These are phyloP conservation scores for Isurus oxyrinchus DNA, from an alignment of 2,113 vertebrate genomes.

Conservation along the genomic window DNA sequence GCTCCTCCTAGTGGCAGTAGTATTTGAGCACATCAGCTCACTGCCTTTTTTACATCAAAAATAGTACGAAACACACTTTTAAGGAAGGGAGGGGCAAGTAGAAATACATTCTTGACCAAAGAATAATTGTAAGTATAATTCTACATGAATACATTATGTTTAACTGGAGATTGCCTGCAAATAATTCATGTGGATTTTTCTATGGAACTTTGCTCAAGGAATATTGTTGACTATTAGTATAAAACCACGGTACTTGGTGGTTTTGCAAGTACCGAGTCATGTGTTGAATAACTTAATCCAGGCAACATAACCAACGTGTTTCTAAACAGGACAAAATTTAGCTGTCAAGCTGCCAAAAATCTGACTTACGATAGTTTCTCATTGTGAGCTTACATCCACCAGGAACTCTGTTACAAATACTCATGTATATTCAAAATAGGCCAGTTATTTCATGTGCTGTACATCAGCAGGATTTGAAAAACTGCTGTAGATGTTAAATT, in stretches of 20 bases:
- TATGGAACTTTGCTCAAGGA: neutral
- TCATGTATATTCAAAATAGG: neutral
- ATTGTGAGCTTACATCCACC: neutral
- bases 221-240: neutral
- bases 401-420: neutral
- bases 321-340: neutral
- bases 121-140: too few relatives aligned
- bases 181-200: neutral
- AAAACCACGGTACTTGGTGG: too few relatives aligned
- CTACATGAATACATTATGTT: neutral
- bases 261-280: neutral
- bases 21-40: neutral
- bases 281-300: neutral
- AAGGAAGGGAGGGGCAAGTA: neutral
- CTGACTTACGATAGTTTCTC: neutral
- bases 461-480: neutral
- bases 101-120: too few relatives aligned
- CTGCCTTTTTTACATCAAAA: neutral
- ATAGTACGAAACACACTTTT: neutral
- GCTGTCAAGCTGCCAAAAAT: neutral
- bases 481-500: neutral
- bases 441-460: neutral
- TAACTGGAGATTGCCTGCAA: neutral
- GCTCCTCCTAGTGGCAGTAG: conserved; percentile 24
- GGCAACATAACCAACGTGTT: neutral